phyloP scores from a whole-genome alignment of 2,797 vertebrate species.

The Nasua narica region DNA sequence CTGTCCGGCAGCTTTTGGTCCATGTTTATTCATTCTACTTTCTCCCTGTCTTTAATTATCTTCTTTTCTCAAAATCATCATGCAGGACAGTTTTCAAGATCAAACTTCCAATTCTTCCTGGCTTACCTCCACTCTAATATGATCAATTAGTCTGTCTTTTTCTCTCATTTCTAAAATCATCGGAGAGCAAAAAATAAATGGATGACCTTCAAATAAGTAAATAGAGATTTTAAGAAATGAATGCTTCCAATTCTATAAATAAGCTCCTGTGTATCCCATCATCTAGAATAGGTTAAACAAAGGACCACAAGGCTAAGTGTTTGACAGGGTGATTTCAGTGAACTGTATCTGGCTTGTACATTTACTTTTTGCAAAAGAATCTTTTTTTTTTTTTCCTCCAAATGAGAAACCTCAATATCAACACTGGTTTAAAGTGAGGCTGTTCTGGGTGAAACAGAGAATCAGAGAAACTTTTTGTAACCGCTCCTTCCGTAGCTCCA shows the following conservation, averaged over 20 bases:
- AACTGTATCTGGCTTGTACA: not conserved
- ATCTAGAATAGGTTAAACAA: not conserved
- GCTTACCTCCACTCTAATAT: not conserved
- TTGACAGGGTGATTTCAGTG: not conserved
- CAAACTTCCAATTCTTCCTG: not conserved
- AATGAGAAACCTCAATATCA: not conserved
- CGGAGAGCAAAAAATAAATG: not conserved
- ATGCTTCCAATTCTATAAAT: not conserved
- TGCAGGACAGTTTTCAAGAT: not conserved
- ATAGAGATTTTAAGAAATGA: not conserved
- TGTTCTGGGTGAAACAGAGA: not conserved
- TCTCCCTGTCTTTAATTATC: not conserved
- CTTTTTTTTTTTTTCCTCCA: not conserved
- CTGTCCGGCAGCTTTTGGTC: not conserved
- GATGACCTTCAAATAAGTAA: constrained; percentile 6
- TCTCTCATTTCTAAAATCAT: constrained; percentile 17
- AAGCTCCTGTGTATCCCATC: constrained; percentile 4
- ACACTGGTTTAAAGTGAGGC: not conserved
- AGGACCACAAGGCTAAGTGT: not conserved
- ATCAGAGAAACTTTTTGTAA: not conserved
- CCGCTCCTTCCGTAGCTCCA: not conserved
- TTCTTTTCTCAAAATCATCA: not conserved
- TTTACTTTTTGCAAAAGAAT: not conserved
- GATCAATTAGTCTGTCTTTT: not conserved
- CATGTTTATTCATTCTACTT: not conserved